Conservation (phyloP, 2,113 vertebrate species). For the Panthera leo region DNA sequence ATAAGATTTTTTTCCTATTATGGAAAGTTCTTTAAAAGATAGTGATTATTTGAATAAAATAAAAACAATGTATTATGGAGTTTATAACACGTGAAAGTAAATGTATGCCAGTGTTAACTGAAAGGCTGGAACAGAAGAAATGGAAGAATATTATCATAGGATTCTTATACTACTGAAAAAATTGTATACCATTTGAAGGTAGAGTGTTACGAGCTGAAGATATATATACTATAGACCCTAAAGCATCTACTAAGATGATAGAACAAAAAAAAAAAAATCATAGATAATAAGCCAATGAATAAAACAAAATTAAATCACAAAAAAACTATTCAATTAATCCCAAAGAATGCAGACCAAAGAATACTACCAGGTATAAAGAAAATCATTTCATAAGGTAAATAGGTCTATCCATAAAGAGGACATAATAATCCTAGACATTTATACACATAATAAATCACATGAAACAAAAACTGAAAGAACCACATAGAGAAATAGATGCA, state of each 20-base stretch:
- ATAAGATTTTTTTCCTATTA: not conserved
- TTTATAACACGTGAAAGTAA: not conserved
- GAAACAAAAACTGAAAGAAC: not conserved
- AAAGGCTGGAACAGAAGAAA: not conserved
- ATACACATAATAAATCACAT: not conserved
- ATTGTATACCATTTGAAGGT: not conserved
- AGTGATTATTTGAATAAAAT: not conserved
- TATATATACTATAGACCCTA: not conserved
- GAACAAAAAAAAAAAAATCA: constrained; percentile 1
- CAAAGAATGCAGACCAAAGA: not conserved
- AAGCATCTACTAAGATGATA: not conserved
- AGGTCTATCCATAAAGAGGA: not conserved
- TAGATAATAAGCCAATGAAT: not conserved
- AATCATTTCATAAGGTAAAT: not conserved
- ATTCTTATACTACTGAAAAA: not conserved
- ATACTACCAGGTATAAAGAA: not conserved
- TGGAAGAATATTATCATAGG: not conserved
- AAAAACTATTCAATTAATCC: not conserved
- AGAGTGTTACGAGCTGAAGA: not conserved
- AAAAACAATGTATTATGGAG: not conserved
- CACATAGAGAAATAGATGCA: not conserved
- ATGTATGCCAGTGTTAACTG: not conserved
- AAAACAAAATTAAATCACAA: not conserved
- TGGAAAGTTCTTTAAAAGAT: not conserved
- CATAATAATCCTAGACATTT: not conserved